Evolutionary conservation across 1,140 invertebrate species (phyloP), one percentile per base, ranked within the genome.

Genomic region (Coptotermes formosanus): DNA sequence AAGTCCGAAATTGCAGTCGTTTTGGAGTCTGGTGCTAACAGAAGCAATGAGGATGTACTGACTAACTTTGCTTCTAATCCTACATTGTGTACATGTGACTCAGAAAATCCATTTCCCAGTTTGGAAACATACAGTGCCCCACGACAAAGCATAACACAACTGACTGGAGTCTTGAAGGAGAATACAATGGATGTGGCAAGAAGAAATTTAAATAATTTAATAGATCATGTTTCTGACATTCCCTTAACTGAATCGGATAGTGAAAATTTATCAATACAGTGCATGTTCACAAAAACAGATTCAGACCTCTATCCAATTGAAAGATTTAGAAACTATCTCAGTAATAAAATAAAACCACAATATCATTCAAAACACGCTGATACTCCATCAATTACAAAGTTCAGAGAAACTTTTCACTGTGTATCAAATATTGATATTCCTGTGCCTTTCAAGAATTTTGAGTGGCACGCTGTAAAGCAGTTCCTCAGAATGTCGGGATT

Each of bases 291-390:
- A 8, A 16, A 30, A 75, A 75, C 64, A 30, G 25, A 75, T 30
- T 30, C 64, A 9, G 64, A 75, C n/a, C n/a, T 75, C 16, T 30
- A 30, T n/a, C 64, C 64, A 30, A 30, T 30, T 25, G 25, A 75
- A n/a, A 75, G 64, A 75, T 75, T 75, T 30, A 75, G 64, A 30
- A 75, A 75, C n/a, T 30, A n/a, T 75, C n/a, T 75, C n/a, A 75
- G 2, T 75, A 25, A 1, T 3, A 25, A 12, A 75, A 75, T 8
- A 30, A 9, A n/a, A 11, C 25, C n/a, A 14, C 4, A 25, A 30
- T 75, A 14, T 75, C 64, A 30, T 2, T 75, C 64, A 75, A 14
- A 75, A 25, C 14, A 11, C n/a, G 25, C 8, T n/a, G 64, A 75
- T 16, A 9, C 30, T 75, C 25, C 64, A 11, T n/a, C 64, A 75